These are phyloP conservation scores for Sminthopsis crassicaudata DNA, from an alignment of 2,113 vertebrate genomes.

Conservation along the genomic window DNA sequence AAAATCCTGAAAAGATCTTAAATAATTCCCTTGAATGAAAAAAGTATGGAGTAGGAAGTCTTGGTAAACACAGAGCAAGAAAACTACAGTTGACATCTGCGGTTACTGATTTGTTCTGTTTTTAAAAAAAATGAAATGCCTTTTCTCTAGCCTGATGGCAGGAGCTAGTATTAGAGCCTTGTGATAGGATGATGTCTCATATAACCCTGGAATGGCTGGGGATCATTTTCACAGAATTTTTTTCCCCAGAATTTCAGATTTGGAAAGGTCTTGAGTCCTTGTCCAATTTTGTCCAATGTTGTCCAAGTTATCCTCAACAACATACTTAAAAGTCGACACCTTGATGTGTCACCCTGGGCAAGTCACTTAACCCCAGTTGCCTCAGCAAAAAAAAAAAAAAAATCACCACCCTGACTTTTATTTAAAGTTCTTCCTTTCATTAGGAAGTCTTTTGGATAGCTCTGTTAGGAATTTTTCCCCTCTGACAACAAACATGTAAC, in stretches of 20 bases:
- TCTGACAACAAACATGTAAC: not conserved
- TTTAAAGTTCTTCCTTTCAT: not conserved
- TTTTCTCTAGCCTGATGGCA: not conserved
- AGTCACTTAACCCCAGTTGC: too few relatives aligned
- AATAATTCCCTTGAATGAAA: not conserved
- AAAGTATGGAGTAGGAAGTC: not conserved
- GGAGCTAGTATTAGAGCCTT: not conserved
- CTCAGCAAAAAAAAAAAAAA: too few relatives aligned
- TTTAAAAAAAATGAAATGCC: not conserved
- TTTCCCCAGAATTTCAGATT: not conserved
- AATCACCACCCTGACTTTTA: not conserved
- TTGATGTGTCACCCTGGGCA: too few relatives aligned
- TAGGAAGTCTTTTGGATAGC: not conserved
- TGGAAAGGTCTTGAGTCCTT: not conserved
- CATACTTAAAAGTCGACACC: not conserved
- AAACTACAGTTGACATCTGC: not conserved
- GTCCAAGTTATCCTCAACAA: not conserved
- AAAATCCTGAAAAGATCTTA: not conserved
- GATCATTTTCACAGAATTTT: not conserved
- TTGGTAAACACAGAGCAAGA: not conserved
- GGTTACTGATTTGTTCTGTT: not conserved
- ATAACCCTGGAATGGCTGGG: not conserved
- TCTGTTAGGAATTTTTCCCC: not conserved
- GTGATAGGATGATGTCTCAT: not conserved
- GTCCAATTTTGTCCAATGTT: not conserved